Base-by-base conservation (phyloP, 2,888 invertebrate genomes). In the Odontocerum albicorne region DNA sequence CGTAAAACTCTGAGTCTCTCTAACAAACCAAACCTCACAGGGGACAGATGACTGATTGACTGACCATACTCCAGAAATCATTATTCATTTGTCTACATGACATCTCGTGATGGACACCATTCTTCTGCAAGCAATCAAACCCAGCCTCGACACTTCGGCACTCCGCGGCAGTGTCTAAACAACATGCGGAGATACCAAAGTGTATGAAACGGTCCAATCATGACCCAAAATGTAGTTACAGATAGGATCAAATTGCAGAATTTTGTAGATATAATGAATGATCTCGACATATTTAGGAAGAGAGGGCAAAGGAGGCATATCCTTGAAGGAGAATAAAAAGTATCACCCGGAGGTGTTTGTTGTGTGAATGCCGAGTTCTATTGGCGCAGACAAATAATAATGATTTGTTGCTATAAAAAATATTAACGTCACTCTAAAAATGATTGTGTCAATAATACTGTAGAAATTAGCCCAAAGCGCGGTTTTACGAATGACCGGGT, bases 301-400 rank as follows among this genome's bases (percentile, higher is more conserved):
- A 27, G 27, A 27, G 27, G 27, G 4, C n/a, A n/a, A 10, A 27
- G 27, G 27, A 27, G 27, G 27, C 27, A 7, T 10, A 27, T 32
- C 32, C 44, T 44, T 31, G 32, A n/a, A 44, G 15, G 12, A 44
- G 19, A 33, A 32, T 44, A 27, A 44, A 44, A 32, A 44, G 17
- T 44, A 44, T 44, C 44, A 44, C 44, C 44, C 32, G 31, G 32
- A 44, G 44, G 44, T 44, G 44, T 44, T 44, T 27, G 31, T 19
- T 15, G 12, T 44, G 27, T 27, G 10, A 27, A 27, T 4, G 10
- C 10, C 4, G 4, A 7, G 27, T 27, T 27, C 27, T 7, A 4
- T 27, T 27, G 4, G 10, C 27, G 10, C 27, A 4, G 27, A n/a
- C n/a, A n/a, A n/a, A n/a, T n/a, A n/a, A n/a, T n/a, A 44, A 44